Percentiles rank a stretch among this genome's conserved stretches.
phyloP scores from a whole-genome alignment of 2,888 invertebrate species.

The Parnassius smintheus region DNA sequence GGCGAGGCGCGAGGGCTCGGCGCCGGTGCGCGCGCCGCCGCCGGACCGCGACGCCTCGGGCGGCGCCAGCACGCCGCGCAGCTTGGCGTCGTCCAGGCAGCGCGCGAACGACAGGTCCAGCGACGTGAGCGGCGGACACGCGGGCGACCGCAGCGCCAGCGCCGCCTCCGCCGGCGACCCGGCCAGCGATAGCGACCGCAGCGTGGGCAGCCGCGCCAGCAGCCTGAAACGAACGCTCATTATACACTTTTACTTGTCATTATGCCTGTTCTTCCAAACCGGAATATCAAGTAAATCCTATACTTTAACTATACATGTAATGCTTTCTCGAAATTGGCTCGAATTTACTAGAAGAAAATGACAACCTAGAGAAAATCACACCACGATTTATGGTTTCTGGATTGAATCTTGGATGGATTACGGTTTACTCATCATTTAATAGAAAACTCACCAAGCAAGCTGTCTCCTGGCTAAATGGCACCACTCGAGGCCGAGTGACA shows the following conservation, averaged over 20 bases:
- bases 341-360: too few relatives aligned
- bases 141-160: slow-evolving; percentile 89
- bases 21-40: slow-evolving; percentile 64
- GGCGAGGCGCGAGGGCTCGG: slow-evolving; percentile 81
- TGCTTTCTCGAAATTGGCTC: too few relatives aligned
- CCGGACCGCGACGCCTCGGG: slow-evolving; percentile 91
- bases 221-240: slow-evolving; percentile 63
- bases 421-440: too few relatives aligned
- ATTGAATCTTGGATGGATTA: too few relatives aligned
- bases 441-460: slow-evolving; percentile 85
- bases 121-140: slow-evolving; percentile 88
- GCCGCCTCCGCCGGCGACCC: slow-evolving; percentile 89
- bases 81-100: slow-evolving; percentile 90
- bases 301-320: too few relatives aligned
- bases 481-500: slow-evolving; percentile 92
- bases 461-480: slow-evolving; percentile 93
- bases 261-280: too few relatives aligned
- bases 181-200: slow-evolving; percentile 89
- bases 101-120: slow-evolving; percentile 94
- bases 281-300: too few relatives aligned
- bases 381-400: too few relatives aligned
- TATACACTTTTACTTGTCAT: too few relatives aligned
- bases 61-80: slow-evolving; percentile 92
- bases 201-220: slow-evolving; percentile 90
- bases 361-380: too few relatives aligned